Percentiles rank a stretch among this genome's conserved stretches.
phyloP scores from a whole-genome alignment of 1,140 invertebrate species.

The Pectinophora gossypiella region DNA sequence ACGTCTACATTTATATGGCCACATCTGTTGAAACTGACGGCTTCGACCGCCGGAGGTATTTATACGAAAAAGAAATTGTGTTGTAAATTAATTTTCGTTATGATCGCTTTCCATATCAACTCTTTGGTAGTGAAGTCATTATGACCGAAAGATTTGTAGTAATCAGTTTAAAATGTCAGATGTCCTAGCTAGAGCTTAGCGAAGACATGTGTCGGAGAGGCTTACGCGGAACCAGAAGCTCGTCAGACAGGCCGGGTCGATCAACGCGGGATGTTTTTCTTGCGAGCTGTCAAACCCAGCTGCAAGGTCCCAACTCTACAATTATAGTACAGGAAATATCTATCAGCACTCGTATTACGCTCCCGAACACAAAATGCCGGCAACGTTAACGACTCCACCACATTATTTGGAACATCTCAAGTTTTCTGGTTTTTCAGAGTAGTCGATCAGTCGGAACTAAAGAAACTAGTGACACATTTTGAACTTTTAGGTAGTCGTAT shows the following conservation, averaged over 20 bases:
- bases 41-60: too few relatives aligned
- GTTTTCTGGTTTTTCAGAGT: neutral
- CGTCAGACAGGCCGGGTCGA: neutral
- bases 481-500: neutral
- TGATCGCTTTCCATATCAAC: too few relatives aligned
- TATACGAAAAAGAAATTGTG: too few relatives aligned
- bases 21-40: too few relatives aligned
- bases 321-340: slow-evolving; percentile 16
- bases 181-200: too few relatives aligned
- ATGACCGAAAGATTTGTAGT: slow-evolving; percentile 2
- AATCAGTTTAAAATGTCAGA: neutral
- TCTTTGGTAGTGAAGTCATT: too few relatives aligned
- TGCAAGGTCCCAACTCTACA: slow-evolving; percentile 19
- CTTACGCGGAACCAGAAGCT: too few relatives aligned
- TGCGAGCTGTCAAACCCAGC: slow-evolving; percentile 20
- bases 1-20: too few relatives aligned
- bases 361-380: neutral
- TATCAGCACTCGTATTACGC: neutral
- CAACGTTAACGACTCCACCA: neutral
- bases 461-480: neutral
- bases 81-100: too few relatives aligned
- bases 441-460: neutral
- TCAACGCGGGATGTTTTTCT: slow-evolving; percentile 16
- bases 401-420: neutral
- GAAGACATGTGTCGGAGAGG: neutral